These are phyloP conservation scores for Drosophila rhopaloa DNA, from an alignment of 1,140 invertebrate genomes.

Conservation along the genomic window DNA sequence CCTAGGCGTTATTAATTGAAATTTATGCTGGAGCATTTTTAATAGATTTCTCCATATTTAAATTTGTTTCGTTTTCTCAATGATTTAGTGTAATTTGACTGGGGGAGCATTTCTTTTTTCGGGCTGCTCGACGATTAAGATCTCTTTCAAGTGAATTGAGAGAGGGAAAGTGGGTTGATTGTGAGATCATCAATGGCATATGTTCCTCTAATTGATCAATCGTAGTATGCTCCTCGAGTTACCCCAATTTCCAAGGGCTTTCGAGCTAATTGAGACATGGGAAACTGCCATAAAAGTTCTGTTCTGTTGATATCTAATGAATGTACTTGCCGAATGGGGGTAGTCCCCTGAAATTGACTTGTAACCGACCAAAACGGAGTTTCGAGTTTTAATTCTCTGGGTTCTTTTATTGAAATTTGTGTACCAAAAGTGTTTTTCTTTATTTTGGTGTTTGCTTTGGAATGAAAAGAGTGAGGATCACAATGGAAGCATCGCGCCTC, in stretches of 20 bases:
- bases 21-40: constrained; percentile 80
- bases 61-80: constrained; percentile 70
- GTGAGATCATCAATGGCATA: constrained; percentile 70
- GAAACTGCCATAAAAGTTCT: constrained; percentile 30
- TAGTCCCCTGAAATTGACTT: constrained; percentile 41
- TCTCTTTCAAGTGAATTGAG: constrained; percentile 58
- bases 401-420: constrained; percentile 22
- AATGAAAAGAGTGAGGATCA: constrained; percentile 38
- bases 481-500: constrained; percentile 59
- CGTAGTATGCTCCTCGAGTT: constrained; percentile 17
- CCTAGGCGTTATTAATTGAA: constrained; percentile 78
- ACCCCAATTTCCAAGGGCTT: constrained; percentile 45
- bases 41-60: constrained; percentile 78
- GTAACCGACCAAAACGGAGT: constrained; percentile 27
- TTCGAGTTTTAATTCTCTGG: constrained; percentile 14
- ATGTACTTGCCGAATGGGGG: constrained; percentile 12
- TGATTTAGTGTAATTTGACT: constrained; percentile 76
- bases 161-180: constrained; percentile 62
- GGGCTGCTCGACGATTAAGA: constrained; percentile 63
- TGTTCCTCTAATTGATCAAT: constrained; percentile 48
- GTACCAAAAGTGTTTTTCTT: constrained; percentile 31
- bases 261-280: constrained; percentile 72
- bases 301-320: constrained; percentile 23
- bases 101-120: constrained; percentile 22
- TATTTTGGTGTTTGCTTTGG: constrained; percentile 24